Percentiles rank a stretch among this genome's conserved stretches.
Conservation (phyloP, 1,140 invertebrate genomes). For the Ladona fulva region DNA sequence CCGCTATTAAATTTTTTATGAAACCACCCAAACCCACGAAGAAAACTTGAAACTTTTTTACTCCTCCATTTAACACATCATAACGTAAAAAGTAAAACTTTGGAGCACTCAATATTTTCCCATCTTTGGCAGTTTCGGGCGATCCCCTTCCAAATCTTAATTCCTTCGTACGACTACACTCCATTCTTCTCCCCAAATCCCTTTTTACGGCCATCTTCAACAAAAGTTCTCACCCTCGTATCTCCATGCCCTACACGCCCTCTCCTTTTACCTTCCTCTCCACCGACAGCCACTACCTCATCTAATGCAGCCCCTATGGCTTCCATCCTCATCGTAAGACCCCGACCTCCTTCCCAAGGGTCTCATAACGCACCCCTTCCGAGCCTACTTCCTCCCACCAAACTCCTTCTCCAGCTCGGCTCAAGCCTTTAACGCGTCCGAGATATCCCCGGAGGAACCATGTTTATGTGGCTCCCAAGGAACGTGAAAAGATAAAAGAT, state of each 20-base stretch:
- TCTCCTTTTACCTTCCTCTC: background rate
- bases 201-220: background rate
- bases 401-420: background rate
- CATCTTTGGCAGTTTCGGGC: no score
- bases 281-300: background rate
- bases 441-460: background rate
- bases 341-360: background rate
- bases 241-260: background rate
- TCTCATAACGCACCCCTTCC: background rate
- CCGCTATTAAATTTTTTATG: no score
- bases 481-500: background rate
- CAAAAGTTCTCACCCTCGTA: background rate
- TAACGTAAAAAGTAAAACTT: no score
- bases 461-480: background rate
- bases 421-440: background rate
- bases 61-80: no score
- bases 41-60: no score
- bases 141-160: no score
- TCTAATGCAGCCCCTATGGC: background rate
- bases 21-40: no score
- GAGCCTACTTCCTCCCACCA: background rate
- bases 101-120: no score
- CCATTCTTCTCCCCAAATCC: background rate
- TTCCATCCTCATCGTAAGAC: background rate
- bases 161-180: no score